A percentile compares a stretch with the other conserved stretches of the same genome.
Evolutionary conservation across 2,888 invertebrate species (phyloP).

Genomic region (Drosophila lutescens): DNA sequence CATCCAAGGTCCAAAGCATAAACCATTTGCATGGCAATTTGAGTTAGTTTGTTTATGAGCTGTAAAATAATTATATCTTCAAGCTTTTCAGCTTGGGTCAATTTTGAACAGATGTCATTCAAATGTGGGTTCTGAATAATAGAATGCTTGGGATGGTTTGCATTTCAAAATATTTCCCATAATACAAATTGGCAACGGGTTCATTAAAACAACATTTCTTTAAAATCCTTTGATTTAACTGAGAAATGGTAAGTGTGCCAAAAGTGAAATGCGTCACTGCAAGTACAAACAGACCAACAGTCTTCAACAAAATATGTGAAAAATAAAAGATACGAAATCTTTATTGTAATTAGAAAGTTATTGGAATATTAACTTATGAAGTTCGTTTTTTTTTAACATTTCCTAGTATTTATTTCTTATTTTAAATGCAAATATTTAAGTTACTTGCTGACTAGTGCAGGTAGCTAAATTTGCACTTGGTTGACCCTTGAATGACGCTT

Average conservation of each 20-base stretch:
- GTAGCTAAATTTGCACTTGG: conserved; percentile 13
- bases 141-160: neutral
- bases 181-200: conserved; percentile 7
- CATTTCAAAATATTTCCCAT: conserved; percentile 8
- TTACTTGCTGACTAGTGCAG: conserved; percentile 16
- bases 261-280: conserved; percentile 17
- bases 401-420: neutral
- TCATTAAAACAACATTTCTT: conserved; percentile 10
- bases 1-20: conserved; percentile 20
- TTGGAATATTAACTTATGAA: too few species aligned
- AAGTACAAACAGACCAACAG: conserved; percentile 1
- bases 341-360: too few species aligned
- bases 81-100: neutral
- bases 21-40: conserved; percentile 33
- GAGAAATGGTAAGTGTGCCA: conserved; percentile 26
- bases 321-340: neutral
- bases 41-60: conserved; percentile 13
- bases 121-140: too few species aligned
- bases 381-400: too few species aligned
- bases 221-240: conserved; percentile 11
- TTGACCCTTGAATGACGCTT: conserved; percentile 29
- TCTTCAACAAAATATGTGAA: neutral
- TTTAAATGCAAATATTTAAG: too few species aligned
- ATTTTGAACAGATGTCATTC: neutral
- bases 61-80: conserved; percentile 1